Percentiles rank a stretch among this genome's conserved stretches.
Evolutionary conservation across 2,888 invertebrate genomes (phyloP).

Genomic region (Agrenia bidenticulata): DNA sequence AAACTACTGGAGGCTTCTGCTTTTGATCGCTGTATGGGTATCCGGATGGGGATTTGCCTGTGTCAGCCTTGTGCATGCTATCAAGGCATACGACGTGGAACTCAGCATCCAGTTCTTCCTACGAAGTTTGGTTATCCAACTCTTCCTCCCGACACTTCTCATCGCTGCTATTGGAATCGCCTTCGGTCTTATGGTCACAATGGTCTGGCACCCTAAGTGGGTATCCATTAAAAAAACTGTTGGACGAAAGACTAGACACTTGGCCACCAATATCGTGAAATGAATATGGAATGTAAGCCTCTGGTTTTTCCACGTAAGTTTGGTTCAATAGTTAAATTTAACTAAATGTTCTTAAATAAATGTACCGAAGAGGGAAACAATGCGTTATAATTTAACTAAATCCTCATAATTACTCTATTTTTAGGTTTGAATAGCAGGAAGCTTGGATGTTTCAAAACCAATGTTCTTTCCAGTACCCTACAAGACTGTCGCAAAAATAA

Average conservation of each 20-base stretch:
- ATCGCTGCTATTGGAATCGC: slow-evolving; percentile 30
- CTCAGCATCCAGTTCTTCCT: slow-evolving; percentile 37
- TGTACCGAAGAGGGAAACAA: too few relatives aligned
- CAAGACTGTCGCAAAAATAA: too few relatives aligned
- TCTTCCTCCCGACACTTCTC: slow-evolving; percentile 35
- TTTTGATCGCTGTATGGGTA: slow-evolving; percentile 33
- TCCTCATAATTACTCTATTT: too few relatives aligned
- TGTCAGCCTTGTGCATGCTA: slow-evolving; percentile 25
- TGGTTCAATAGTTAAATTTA: too few relatives aligned
- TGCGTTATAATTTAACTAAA: too few relatives aligned
- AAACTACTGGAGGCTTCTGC: slow-evolving; percentile 34
- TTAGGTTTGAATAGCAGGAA: too few relatives aligned
- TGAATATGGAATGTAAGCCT: too few relatives aligned
- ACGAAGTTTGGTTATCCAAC: slow-evolving; percentile 29
- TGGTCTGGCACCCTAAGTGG: slow-evolving; percentile 22
- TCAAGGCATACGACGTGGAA: slow-evolving; percentile 36
- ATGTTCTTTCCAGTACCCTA: too few relatives aligned
- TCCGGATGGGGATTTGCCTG: slow-evolving; percentile 41
- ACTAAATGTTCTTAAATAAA: too few relatives aligned
- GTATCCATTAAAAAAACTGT: neutral
- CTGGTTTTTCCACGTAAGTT: too few relatives aligned
- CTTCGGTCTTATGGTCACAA: slow-evolving; percentile 12
- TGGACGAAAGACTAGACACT: slow-evolving; percentile 16
- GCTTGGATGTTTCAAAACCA: too few relatives aligned
- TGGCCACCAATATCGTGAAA: slow-evolving; percentile 30